These are phyloP conservation scores for Eulemur mongoz DNA, from an alignment of 2,797 vertebrate species.

Conservation along the genomic window DNA sequence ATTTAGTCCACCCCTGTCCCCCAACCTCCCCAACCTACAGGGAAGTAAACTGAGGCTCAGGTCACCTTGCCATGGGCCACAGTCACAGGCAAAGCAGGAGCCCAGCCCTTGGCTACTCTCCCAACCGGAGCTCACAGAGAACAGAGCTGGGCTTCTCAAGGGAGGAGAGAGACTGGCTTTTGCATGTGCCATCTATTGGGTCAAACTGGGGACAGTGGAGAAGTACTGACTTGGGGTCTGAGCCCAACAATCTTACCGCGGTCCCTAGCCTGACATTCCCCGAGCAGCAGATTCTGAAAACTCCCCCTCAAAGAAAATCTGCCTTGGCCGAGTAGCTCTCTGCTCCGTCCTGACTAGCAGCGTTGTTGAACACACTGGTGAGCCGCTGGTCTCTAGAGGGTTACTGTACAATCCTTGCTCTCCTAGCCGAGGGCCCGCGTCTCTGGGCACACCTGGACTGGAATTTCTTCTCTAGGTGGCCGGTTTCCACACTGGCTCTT, in stretches of 20 bases:
- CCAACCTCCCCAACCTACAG: neutral
- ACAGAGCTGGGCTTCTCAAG: neutral
- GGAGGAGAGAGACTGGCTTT: neutral
- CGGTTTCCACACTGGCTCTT: neutral
- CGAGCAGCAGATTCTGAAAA: conserved; percentile 12
- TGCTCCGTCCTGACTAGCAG: conserved; percentile 18
- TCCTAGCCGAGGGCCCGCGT: neutral
- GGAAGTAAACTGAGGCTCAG: conserved; percentile 37
- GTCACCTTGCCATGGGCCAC: neutral
- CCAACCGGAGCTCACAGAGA: neutral
- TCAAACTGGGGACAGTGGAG: neutral
- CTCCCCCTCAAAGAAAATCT: conserved; percentile 21
- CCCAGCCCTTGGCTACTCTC: neutral
- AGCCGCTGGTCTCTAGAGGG: conserved; percentile 9
- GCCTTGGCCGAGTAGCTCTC: conserved; percentile 23
- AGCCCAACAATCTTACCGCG: neutral
- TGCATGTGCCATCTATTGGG: neutral
- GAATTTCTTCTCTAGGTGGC: neutral
- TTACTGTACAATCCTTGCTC: neutral
- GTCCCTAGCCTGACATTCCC: neutral
- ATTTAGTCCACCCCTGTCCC: neutral
- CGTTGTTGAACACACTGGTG: conserved; percentile 35
- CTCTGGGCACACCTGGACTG: neutral
- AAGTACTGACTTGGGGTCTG: neutral
- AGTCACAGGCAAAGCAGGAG: neutral